Percentiles rank a stretch among this genome's conserved stretches.
Conservation (phyloP, 1,140 invertebrate genomes). For the Heliconius hewitsoni region DNA sequence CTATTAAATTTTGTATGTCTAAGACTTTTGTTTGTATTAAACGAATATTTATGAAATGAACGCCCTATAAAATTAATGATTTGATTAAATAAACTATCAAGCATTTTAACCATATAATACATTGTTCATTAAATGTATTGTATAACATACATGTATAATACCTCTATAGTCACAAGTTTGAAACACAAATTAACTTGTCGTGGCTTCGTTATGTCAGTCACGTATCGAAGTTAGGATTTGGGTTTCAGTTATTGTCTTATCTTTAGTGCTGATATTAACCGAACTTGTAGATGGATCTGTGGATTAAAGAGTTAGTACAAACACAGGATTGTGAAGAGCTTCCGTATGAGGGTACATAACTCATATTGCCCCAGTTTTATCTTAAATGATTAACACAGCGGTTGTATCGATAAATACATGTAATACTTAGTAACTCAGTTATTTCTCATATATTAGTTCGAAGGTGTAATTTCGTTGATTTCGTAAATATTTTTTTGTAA, state of each 20-base stretch:
- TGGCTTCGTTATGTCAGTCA: neutral
- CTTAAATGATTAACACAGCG: neutral
- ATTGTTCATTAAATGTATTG: neutral
- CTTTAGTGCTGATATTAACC: neutral
- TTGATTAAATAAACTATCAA: too few relatives aligned
- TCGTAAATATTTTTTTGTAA: too few relatives aligned
- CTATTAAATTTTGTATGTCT: too few relatives aligned
- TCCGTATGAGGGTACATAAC: neutral
- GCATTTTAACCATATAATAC: too few relatives aligned
- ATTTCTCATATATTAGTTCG: too few relatives aligned
- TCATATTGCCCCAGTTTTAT: neutral
- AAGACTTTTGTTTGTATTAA: too few relatives aligned
- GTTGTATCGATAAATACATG: neutral
- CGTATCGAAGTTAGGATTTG: slow-evolving; percentile 3
- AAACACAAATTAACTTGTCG: neutral
- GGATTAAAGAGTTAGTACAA: neutral
- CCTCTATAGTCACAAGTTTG: neutral
- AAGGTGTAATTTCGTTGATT: neutral
- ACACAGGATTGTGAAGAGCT: neutral
- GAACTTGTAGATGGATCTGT: neutral
- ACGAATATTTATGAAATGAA: too few relatives aligned
- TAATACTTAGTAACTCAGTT: neutral
- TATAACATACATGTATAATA: neutral
- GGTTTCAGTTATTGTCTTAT: slow-evolving; percentile 1
- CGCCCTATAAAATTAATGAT: too few relatives aligned